phyloP scores from a whole-genome alignment of 2,888 invertebrate species.

The Euproctis similis region DNA sequence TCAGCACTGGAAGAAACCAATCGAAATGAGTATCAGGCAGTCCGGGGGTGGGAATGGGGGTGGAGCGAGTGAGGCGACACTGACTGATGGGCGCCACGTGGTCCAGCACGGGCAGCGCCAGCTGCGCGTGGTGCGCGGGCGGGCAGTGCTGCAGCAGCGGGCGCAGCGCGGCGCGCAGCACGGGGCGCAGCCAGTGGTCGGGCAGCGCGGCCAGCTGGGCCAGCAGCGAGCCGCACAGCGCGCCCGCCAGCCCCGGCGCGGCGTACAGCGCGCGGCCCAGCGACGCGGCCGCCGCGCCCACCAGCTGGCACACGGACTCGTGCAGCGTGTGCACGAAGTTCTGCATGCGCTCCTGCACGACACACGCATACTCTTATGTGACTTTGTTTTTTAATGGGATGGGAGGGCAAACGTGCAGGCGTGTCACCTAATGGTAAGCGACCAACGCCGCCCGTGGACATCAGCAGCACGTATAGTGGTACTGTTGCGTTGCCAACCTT shows the following conservation, averaged over 20 bases:
- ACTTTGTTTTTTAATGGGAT: no score
- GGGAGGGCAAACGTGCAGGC: no score
- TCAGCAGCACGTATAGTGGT: no score
- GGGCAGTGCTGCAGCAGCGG: slow-evolving; percentile 92
- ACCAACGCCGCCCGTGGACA: no score
- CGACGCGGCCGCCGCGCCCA: slow-evolving; percentile 81
- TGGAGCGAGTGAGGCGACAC: slow-evolving; percentile 45
- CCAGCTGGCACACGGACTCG: slow-evolving; percentile 79
- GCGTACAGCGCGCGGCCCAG: slow-evolving; percentile 92
- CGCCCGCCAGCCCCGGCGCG: slow-evolving; percentile 83
- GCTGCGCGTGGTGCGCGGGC: slow-evolving; percentile 83
- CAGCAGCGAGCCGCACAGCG: slow-evolving; percentile 83
- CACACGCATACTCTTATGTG: no score
- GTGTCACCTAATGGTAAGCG: no score
- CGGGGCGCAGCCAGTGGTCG: slow-evolving; percentile 88
- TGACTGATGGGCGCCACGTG: slow-evolving; percentile 87
- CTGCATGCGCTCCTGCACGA: slow-evolving; percentile 87
- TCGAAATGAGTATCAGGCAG: no score
- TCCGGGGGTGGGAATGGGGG: not conserved
- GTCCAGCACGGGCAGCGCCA: slow-evolving; percentile 86
- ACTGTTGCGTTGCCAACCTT: no score
- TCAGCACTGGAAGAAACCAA: slow-evolving; percentile 67
- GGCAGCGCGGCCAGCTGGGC: slow-evolving; percentile 83
- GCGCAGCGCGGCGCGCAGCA: slow-evolving; percentile 89
- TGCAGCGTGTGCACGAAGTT: slow-evolving; percentile 85